phyloP scores from a whole-genome alignment of 2,113 vertebrate species.

The Marmota monax region DNA sequence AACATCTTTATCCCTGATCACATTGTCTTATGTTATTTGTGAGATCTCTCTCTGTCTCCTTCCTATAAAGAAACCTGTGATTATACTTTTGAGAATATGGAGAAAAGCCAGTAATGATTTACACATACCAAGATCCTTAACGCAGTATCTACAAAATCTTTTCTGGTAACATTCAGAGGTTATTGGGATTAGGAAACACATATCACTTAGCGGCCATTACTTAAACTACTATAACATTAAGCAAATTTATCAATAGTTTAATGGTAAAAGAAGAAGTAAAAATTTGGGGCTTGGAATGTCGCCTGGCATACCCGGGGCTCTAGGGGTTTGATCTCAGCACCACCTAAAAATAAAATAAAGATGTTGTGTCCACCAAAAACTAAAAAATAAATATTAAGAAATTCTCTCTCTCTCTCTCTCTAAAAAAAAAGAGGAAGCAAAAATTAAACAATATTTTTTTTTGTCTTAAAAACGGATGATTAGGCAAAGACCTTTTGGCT shows the following conservation, averaged over 20 bases:
- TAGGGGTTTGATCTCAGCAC: too few species aligned
- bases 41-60: neutral
- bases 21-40: neutral
- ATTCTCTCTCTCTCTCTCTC: too few species aligned
- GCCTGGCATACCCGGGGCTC: too few species aligned
- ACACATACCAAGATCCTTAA: neutral
- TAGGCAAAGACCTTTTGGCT: neutral
- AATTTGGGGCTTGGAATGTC: neutral
- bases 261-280: neutral
- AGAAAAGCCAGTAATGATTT: neutral
- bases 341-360: too few species aligned
- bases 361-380: too few species aligned
- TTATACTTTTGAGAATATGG: neutral
- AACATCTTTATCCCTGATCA: neutral
- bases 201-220: rapidly evolving
- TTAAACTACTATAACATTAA: neutral
- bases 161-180: neutral
- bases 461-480: neutral
- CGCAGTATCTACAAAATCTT: neutral
- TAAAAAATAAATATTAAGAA: too few species aligned
- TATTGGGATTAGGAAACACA: neutral
- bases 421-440: neutral
- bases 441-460: neutral
- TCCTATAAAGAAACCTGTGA: neutral
- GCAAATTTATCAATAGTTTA: neutral